phyloP scores from a whole-genome alignment of 1,140 invertebrate species.

The Hycleus phaleratus region DNA sequence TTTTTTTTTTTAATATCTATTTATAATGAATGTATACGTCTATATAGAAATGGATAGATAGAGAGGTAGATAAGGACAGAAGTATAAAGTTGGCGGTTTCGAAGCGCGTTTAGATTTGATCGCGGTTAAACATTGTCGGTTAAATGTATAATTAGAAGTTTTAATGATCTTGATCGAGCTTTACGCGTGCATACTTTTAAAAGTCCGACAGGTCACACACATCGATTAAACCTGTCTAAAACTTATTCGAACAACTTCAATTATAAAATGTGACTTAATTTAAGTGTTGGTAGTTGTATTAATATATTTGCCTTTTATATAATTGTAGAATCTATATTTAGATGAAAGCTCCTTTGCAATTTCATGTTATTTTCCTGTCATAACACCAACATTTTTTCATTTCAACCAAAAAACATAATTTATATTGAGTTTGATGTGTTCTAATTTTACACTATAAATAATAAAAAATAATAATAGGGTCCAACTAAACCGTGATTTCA shows the following conservation, averaged over 20 bases:
- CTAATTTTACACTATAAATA: constrained; percentile 16
- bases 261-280: not conserved
- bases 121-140: constrained; percentile 13
- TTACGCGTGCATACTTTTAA: constrained; percentile 12
- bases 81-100: constrained; percentile 4
- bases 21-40: too few species aligned
- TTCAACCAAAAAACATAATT: constrained; percentile 7
- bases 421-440: constrained; percentile 6
- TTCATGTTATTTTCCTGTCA: constrained; percentile 11
- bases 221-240: constrained; percentile 10
- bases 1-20: too few species aligned
- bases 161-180: constrained; percentile 13
- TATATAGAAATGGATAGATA: too few species aligned
- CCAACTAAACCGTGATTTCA: constrained; percentile 8
- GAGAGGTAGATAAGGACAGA: too few species aligned
- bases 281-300: not conserved
- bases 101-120: constrained; percentile 12
- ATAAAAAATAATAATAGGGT: constrained; percentile 14
- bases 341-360: too few species aligned
- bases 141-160: constrained; percentile 15
- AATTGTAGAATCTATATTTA: too few species aligned
- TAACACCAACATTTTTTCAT: not conserved
- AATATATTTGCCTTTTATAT: too few species aligned
- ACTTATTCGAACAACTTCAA: not conserved
- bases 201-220: constrained; percentile 8